Base-by-base conservation (phyloP, 2,797 vertebrate genomes). In the Syndactyla subalaris region DNA sequence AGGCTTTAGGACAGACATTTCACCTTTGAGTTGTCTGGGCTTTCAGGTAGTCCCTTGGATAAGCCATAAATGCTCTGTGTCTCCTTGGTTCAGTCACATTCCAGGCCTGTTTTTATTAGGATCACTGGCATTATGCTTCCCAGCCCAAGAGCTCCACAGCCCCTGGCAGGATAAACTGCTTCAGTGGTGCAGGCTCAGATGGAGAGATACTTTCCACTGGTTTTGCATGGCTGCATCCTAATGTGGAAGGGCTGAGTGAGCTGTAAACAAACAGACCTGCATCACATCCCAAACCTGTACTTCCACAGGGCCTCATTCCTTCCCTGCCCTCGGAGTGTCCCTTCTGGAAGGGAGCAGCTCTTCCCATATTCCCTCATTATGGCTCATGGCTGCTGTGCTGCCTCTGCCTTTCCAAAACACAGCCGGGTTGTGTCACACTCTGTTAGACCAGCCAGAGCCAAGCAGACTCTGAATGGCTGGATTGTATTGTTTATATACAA, bases 211-310 rank as follows among this genome's bases (percentile, higher is more conserved):
- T 89, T 85, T 67, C 59, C 86, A 39, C 51, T 57, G 3, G 54
- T 89, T 96, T 97, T 95, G 91, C 92, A 72, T 89, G 92, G 65
- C 89, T 95, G 43, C 75, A 70, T 85, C 70, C 85, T 85, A 18
- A 65, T 76, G 91, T 70, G 76, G 85, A 92, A 88, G 72, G 85
- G 78, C 45, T 93, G 89, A 89, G 49, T 43, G 88, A 95, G 92
- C 63, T 88, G 92, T 92, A 96, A 96, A 94, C 89, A 88, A 95
- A 91, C 78, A 87, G 67, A 89, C 75, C 78, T 91, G 38, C 83
- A 90, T 84, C 86, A 24, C 89, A 59, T 62, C 67, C 76, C 92
- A 89, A 91, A 92, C 84, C 88, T 88, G 88, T 89, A 41, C 82
- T 89, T 74, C 88, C 90, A 88, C 67, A 58, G 63, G 78, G 79